Evolutionary conservation across 2,888 invertebrate genomes (phyloP), one percentile per base, ranked within the genome.

Genomic region (Dusona sp.): DNA sequence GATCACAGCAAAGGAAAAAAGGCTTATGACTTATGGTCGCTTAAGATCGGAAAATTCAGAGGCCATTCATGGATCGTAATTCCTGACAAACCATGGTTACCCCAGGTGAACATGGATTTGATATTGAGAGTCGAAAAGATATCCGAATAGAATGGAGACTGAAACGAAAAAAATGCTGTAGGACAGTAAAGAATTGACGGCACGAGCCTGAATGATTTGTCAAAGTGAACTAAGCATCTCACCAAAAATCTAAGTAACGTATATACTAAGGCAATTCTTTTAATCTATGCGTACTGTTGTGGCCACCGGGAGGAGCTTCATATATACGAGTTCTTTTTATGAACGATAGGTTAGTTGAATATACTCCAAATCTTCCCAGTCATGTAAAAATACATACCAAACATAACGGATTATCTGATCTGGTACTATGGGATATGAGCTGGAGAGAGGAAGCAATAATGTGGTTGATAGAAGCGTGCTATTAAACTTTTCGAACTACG

Each of bases 181-280:
- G 22, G 42, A 16, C 33, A 16, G 22, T 89, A 80, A 86, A 82
- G 83, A 88, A 88, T 89, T 86, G 90, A 88, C 85, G 86, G 89
- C 85, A 79, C 83, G 85, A 82, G 85, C 73, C 84, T 86, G 88
- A 82, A 85, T 88, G 85, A 90, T 89, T 90, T 87, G 87, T 89
- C 81, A 19, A 45, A 79, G 83, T 85, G 84, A 33, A 45, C 80
- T 70, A 75, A 89, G 87, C 83, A 29, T 80, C 64, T 51, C 19
- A 70, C 19, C 22, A 67, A 57, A 81, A 79, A 72, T 80, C 57
- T 51, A 48, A 75, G 64, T n/a, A 51, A 45, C 54, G 19, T 45
- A 8, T 29, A 11, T 51, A 64, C 64, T 54, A 6, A 61, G 77
- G 68, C 84, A 83, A 85, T 87, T 90, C 87, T 85, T 88, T 73